These are phyloP conservation scores for Rafetus swinhoei DNA, from an alignment of 2,113 vertebrate species.

Conservation along the genomic window DNA sequence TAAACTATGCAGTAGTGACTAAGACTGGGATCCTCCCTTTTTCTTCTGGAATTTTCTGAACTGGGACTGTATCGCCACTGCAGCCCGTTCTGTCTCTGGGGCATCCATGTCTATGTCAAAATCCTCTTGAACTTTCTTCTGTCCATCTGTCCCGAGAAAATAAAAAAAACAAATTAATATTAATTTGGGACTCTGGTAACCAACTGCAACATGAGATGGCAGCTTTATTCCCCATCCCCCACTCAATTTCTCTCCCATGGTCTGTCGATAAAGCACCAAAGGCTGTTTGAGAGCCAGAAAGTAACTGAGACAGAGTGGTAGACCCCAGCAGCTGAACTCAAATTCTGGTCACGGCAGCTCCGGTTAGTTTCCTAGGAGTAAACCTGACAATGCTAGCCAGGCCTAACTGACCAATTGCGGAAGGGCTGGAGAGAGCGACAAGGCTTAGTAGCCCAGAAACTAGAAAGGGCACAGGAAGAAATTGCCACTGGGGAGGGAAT, in stretches of 20 bases:
- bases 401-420: no score
- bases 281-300: not conserved
- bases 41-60: conserved; percentile 99
- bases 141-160: conserved; percentile 82
- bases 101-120: conserved; percentile 96
- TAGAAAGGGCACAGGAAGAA: no score
- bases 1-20: conserved; percentile 70
- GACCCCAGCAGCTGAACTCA: not conserved
- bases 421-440: no score
- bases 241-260: not conserved
- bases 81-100: conserved; percentile 85
- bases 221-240: not conserved
- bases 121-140: conserved; percentile 93
- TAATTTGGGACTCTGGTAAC: not conserved
- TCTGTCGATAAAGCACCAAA: not conserved
- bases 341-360: not conserved
- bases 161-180: conserved; percentile 42
- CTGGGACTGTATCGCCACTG: conserved; percentile 96
- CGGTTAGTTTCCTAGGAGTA: not conserved
- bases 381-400: no score
- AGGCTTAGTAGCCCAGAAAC: no score
- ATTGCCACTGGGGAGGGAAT: no score
- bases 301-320: not conserved
- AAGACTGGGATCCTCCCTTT: conserved; percentile 87
- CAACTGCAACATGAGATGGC: not conserved